Conservation (phyloP, 53 echinoderm and acorn worm genomes). For the Glandiceps talaboti region DNA sequence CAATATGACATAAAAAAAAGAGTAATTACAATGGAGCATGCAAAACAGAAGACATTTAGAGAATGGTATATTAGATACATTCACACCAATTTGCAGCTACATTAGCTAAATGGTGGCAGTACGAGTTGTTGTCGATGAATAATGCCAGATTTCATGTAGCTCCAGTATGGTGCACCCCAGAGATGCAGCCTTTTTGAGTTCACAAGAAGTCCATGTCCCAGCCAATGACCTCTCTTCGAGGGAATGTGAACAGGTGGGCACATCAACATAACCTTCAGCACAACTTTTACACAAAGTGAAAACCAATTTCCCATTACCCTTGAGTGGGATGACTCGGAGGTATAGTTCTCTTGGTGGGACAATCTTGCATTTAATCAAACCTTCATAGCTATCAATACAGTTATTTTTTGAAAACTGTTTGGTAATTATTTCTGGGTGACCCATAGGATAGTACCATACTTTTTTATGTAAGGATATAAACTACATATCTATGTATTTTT, state of each 20-base stretch:
- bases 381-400: slow-evolving; percentile 7
- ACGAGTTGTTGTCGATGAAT: background rate
- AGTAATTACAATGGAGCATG: too few species aligned
- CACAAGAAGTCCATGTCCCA: background rate
- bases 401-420: slow-evolving; percentile 4
- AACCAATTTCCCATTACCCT: slow-evolving; percentile 8
- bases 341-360: slow-evolving; percentile 2
- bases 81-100: too few species aligned
- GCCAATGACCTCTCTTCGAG: background rate
- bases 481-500: too few species aligned
- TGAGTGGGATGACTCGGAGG: slow-evolving; percentile 2
- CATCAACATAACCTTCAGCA: background rate
- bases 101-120: too few species aligned
- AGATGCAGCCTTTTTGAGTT: background rate
- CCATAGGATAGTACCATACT: slow-evolving; percentile 1
- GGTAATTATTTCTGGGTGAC: slow-evolving; percentile 18
- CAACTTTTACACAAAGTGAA: slow-evolving; percentile 16
- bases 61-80: too few species aligned
- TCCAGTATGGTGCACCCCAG: background rate
- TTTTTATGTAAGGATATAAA: background rate
- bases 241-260: background rate
- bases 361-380: slow-evolving; percentile 14
- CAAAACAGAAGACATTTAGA: too few species aligned
- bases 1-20: too few species aligned
- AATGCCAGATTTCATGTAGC: background rate